Conservation (phyloP, 2,797 vertebrate genomes). For the Xiphorhynchus erythropygius region DNA sequence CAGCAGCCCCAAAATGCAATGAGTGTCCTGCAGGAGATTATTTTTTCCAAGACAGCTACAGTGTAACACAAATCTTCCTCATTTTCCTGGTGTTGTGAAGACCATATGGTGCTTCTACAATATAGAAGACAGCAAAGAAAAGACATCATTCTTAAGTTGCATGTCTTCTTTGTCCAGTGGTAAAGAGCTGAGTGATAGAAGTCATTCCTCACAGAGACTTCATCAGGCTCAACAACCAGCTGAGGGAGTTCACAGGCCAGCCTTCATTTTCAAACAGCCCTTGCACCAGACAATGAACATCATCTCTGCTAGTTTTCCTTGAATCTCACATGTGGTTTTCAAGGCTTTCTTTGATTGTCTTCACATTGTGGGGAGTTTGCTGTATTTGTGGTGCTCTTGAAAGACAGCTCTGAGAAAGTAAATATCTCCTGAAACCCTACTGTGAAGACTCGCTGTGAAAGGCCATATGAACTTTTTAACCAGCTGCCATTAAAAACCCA, state of each 20-base stretch:
- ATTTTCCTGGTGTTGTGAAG: neutral
- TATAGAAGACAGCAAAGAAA: neutral
- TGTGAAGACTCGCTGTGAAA: neutral
- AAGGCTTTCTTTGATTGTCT: neutral
- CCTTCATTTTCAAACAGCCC: neutral
- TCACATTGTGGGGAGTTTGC: neutral
- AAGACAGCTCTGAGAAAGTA: neutral
- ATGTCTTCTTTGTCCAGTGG: neutral
- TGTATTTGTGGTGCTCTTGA: neutral
- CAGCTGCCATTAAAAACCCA: neutral
- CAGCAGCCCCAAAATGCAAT: neutral
- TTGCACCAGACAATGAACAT: neutral
- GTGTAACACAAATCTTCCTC: neutral
- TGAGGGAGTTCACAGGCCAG: accelerated
- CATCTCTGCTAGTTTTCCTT: neutral
- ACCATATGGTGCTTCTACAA: neutral
- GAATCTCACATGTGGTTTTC: neutral
- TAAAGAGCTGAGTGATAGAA: neutral
- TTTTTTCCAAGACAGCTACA: neutral
- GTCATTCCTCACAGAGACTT: neutral
- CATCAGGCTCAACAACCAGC: neutral
- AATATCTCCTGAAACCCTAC: neutral
- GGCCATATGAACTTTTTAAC: neutral
- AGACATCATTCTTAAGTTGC: accelerated
- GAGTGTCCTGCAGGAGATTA: neutral